phyloP scores from a whole-genome alignment of 1,140 invertebrate genomes.

The Papilio aristodemus region DNA sequence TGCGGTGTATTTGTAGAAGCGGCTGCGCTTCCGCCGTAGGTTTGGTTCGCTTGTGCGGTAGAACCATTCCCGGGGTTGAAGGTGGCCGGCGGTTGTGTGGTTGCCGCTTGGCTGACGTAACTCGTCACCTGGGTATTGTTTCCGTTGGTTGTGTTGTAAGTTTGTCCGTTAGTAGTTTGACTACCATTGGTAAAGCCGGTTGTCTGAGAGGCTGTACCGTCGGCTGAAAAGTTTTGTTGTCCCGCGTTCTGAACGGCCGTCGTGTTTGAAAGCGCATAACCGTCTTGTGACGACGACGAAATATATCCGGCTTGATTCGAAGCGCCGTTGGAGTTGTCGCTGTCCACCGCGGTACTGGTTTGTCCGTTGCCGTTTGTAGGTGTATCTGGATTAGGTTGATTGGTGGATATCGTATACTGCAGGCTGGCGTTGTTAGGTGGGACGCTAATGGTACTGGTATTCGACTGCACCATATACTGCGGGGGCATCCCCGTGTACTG shows the following conservation, averaged over 20 bases:
- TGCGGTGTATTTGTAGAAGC: constrained; percentile 59
- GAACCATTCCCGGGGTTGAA: constrained; percentile 59
- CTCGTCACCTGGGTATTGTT: constrained; percentile 46
- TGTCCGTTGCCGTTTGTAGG: constrained; percentile 60
- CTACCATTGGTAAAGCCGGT: constrained; percentile 48
- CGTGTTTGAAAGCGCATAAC: constrained; percentile 49
- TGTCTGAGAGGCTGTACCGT: constrained; percentile 49
- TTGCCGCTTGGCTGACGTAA: constrained; percentile 54
- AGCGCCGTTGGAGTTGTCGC: constrained; percentile 49
- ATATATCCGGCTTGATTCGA: constrained; percentile 68
- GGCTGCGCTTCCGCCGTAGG: constrained; percentile 44
- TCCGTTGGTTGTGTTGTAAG: constrained; percentile 54
- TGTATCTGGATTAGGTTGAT: constrained; percentile 47
- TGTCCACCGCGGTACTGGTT: constrained; percentile 47
- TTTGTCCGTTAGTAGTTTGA: constrained; percentile 51
- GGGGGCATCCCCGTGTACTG: constrained; percentile 63
- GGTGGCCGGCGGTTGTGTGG: constrained; percentile 49
- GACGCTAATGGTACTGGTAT: constrained; percentile 57
- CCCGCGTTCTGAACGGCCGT: constrained; percentile 49
- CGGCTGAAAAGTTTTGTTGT: constrained; percentile 59
- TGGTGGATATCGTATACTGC: constrained; percentile 61
- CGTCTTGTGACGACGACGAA: constrained; percentile 62
- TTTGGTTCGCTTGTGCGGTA: constrained; percentile 50
- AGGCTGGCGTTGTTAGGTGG: constrained; percentile 54
- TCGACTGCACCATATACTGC: constrained; percentile 69